Evolutionary conservation across 2,888 invertebrate genomes (phyloP), one percentile per base, ranked within the genome.

Genomic region (Sesia bembeciformis): DNA sequence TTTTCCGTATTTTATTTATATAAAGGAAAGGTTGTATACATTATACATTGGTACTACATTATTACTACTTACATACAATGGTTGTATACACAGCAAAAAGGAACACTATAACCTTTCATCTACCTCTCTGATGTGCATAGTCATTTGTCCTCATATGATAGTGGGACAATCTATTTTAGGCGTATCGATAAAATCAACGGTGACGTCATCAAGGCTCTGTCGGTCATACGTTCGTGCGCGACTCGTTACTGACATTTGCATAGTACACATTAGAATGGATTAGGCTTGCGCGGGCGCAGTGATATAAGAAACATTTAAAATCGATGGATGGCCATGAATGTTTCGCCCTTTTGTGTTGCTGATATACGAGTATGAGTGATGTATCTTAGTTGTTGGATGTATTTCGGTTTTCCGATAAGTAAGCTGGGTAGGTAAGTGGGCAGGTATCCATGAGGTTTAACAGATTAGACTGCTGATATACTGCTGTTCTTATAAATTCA

Each of bases 161-260:
- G 23, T 23, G 23, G 23, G 23, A 23, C 23, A 23, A 23, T 23
- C 23, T 23, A 23, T 23, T 23, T 23, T 23, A 23, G 23, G 23
- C 23, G 23, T 23, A 23, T 23, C 23, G 23, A 23, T 23, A 23
- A 46, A 23, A 46, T 46, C 46, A 46, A 8, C 46, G 46, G 46
- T 50, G 50, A 50, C 50, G 50, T 50, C 50, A 50, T 39, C 50
- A 50, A 50, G 50, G 50, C 50, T 50, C 38, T 50, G 50, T 50
- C 39, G 50, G 8, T 50, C 23, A 66, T 53, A 68, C 66, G 69
- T 67, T 74, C 76, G 68, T 72, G 74, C 72, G 74, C 70, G 66
- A 58, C 62, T 75, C 59, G 66, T 71, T 71, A 70, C 57, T 56
- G 57, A 51, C 50, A 50, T 50, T 50, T 50, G 39, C 50, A 50